Conservation (phyloP, 53 echinoderm and acorn worm species). For the Antedon mediterranea region DNA sequence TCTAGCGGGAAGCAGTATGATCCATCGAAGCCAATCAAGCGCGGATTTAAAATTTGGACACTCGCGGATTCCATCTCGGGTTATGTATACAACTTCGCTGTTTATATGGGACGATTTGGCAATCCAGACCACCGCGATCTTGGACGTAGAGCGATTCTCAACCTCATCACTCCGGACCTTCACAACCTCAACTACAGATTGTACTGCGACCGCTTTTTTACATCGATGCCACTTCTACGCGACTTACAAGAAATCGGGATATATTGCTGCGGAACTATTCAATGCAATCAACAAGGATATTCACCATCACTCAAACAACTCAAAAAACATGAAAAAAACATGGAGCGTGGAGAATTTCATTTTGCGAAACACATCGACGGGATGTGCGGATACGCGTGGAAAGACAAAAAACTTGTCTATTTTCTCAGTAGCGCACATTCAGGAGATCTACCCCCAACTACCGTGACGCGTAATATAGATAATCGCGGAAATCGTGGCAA, state of each 20-base stretch:
- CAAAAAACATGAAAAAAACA: not conserved
- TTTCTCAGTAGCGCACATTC: not conserved
- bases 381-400: not conserved
- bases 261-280: conserved; percentile 6
- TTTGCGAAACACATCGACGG: not conserved
- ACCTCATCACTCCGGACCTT: not conserved
- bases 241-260: not conserved
- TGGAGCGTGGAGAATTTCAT: not conserved
- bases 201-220: conserved; percentile 7
- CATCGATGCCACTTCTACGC: conserved; percentile 1
- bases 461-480: not conserved
- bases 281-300: not conserved
- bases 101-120: conserved; percentile 2
- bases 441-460: not conserved
- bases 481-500: not conserved
- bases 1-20: conserved; percentile 11
- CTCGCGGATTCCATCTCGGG: conserved; percentile 13
- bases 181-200: not conserved
- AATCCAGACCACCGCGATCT: not conserved
- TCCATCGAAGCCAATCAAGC: conserved; percentile 18
- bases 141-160: not conserved
- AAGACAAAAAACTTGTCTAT: not conserved
- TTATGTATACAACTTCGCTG: not conserved
- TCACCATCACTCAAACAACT: not conserved
- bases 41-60: conserved; percentile 19